Percentiles rank a stretch among this genome's conserved stretches.
phyloP scores from a whole-genome alignment of 92 coral and sea anemone species.

The Phymanthus crucifer region DNA sequence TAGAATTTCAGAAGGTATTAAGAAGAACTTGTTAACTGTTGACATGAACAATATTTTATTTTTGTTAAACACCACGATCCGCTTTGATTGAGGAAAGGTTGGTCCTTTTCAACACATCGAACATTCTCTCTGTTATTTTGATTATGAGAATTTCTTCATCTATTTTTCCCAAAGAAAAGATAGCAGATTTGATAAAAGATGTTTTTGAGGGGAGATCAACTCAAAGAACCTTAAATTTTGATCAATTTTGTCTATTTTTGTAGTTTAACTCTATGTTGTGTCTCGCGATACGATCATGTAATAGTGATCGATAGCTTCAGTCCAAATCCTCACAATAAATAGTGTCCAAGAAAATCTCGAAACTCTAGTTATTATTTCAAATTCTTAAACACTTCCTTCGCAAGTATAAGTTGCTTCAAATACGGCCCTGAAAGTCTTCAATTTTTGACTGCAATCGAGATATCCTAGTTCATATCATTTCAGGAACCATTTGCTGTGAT shows the following conservation, averaged over 20 bases:
- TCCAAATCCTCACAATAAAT: not conserved
- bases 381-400: not conserved
- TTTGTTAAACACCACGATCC: conserved; percentile 4
- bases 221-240: not conserved
- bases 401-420: no score
- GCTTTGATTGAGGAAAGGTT: conserved; percentile 9
- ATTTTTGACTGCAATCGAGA: no score
- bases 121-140: not conserved
- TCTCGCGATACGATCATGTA: not conserved
- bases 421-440: no score
- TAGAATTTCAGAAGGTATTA: conserved; percentile 1
- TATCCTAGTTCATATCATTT: no score
- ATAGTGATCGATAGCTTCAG: not conserved
- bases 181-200: not conserved
- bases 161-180: not conserved
- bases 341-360: not conserved
- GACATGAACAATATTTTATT: conserved; percentile 21
- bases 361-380: not conserved
- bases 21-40: conserved; percentile 26
- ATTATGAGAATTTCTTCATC: not conserved
- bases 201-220: not conserved
- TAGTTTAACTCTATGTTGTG: not conserved
- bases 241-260: not conserved
- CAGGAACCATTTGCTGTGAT: no score
- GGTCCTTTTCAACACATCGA: not conserved